Percentiles rank a stretch among this genome's conserved stretches.
Evolutionary conservation across 1,140 invertebrate species (phyloP).

Genomic region (Papilio dardanus): DNA sequence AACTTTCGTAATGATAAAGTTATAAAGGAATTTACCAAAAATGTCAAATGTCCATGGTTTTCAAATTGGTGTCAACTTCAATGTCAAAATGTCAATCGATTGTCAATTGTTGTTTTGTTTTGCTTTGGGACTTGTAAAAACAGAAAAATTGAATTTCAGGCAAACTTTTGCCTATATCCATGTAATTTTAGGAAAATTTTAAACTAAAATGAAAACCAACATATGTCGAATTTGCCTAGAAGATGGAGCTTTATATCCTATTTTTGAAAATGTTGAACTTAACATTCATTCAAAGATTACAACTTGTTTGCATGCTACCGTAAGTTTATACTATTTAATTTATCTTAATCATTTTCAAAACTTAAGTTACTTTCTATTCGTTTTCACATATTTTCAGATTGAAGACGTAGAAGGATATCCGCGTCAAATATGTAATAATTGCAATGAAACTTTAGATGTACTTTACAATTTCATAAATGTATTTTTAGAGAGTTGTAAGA

Average conservation of each 20-base stretch:
- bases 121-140: too few relatives aligned
- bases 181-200: neutral
- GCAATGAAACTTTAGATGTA: conserved; percentile 56
- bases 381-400: conserved; percentile 57
- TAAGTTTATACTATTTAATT: conserved; percentile 40
- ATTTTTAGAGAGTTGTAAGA: conserved; percentile 60
- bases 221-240: conserved; percentile 65
- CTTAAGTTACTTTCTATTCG: neutral
- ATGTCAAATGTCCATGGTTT: too few relatives aligned
- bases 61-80: too few relatives aligned
- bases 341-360: conserved; percentile 11
- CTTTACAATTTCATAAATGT: conserved; percentile 63
- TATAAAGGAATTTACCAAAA: too few relatives aligned
- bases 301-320: conserved; percentile 62
- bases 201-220: neutral
- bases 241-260: conserved; percentile 57
- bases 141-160: too few relatives aligned
- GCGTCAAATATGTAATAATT: conserved; percentile 60
- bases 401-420: conserved; percentile 66
- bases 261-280: conserved; percentile 48
- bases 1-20: neutral
- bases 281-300: conserved; percentile 51
- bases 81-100: too few relatives aligned
- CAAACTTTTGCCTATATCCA: too few relatives aligned
- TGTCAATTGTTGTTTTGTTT: too few relatives aligned